Percentiles rank a stretch among this genome's conserved stretches.
Evolutionary conservation across 1,140 invertebrate species (phyloP).

Genomic region (Drosophila obscura): DNA sequence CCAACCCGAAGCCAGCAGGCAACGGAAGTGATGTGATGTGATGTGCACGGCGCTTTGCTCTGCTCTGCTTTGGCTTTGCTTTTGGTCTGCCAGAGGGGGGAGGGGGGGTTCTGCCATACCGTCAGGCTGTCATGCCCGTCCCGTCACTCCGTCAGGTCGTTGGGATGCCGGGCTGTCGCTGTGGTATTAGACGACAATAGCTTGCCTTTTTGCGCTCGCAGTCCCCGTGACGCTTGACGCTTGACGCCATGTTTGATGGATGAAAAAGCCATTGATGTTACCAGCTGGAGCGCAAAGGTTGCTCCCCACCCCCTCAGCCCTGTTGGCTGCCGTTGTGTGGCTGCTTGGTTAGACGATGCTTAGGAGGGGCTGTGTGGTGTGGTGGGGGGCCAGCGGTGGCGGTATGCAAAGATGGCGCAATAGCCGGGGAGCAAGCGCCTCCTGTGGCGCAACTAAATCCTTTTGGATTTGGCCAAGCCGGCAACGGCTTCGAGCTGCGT

Average conservation of each 20-base stretch:
- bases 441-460: conserved; percentile 79
- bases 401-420: conserved; percentile 79
- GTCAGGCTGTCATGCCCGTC: conserved; percentile 6
- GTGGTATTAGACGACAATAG: conserved; percentile 82
- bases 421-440: conserved; percentile 79
- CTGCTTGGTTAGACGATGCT: conserved; percentile 33
- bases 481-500: conserved; percentile 63
- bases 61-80: conserved; percentile 19
- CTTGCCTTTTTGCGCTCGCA: conserved; percentile 75
- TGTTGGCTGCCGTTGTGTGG: conserved; percentile 7
- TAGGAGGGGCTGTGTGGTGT: conserved; percentile 18
- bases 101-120: conserved; percentile 7
- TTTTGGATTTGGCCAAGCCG: conserved; percentile 71
- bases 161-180: conserved; percentile 52
- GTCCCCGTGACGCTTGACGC: conserved; percentile 81
- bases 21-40: conserved; percentile 83
- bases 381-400: not conserved
- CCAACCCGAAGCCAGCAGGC: conserved; percentile 49
- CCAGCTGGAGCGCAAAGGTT: conserved; percentile 80
- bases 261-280: conserved; percentile 82
- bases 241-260: conserved; percentile 83
- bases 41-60: conserved; percentile 60
- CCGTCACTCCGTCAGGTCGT: conserved; percentile 20
- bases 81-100: conserved; percentile 31
- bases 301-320: conserved; percentile 1